phyloP scores from a whole-genome alignment of 2,113 vertebrate genomes.

The Hemichromis elongatus region DNA sequence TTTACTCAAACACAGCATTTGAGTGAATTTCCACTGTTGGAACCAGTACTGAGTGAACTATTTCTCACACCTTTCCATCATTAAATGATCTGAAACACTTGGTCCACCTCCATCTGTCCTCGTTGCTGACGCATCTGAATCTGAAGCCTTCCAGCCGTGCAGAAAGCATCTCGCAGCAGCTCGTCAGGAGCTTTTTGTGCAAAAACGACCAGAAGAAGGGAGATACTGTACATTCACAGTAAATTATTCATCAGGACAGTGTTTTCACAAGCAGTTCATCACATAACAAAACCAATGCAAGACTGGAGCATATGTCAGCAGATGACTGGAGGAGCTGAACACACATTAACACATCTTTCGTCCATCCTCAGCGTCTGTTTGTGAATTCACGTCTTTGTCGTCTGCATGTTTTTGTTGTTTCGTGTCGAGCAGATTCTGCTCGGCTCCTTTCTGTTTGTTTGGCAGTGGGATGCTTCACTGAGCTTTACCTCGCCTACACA shows the following conservation, averaged over 20 bases:
- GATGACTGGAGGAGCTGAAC: neutral
- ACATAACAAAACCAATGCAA: neutral
- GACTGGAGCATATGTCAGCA: neutral
- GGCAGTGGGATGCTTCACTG: neutral
- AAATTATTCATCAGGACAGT: neutral
- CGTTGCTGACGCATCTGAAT: neutral
- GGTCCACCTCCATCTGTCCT: neutral
- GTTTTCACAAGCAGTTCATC: neutral
- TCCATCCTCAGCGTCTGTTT: neutral
- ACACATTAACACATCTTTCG: neutral
- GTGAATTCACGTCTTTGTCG: neutral
- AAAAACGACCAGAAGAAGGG: neutral
- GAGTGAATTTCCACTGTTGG: neutral
- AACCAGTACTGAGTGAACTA: neutral
- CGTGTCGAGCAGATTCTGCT: neutral
- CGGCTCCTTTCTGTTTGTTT: neutral
- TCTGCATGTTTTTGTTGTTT: neutral
- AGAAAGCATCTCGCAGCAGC: neutral
- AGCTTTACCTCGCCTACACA: neutral
- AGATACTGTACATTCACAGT: neutral
- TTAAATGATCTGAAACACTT: neutral
- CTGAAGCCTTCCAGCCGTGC: neutral
- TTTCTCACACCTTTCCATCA: neutral
- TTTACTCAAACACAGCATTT: neutral
- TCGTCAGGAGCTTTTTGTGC: neutral